Evolutionary conservation across 2,113 vertebrate species (phyloP), one percentile per base, ranked within the genome.

Genomic region (Athene cunicularia): DNA sequence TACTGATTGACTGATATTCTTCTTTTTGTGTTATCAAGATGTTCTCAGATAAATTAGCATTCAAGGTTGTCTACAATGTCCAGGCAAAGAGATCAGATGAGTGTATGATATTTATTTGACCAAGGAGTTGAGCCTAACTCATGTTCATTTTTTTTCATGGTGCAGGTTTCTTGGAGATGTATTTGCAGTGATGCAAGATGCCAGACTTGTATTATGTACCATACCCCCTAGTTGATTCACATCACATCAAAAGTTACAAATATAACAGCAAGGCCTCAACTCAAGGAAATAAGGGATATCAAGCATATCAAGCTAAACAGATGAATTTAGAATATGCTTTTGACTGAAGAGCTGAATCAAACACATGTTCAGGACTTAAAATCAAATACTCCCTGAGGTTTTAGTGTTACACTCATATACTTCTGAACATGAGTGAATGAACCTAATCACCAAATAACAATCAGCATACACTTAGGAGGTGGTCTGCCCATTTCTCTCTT

Each of bases 221-320:
- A 2, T 32, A 59, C 12, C 7, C 27, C 14, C 59, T 2, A 2
- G 11, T 0, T 49, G 17, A 80, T 17, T 33, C 4, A 2, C 11
- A 55, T 41, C 28, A 45, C 22, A 80, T 35, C 24, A 76, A 35
- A 80, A 73, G 14, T 15, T 50, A 60, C 4, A 59, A 86, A 33
- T 13, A 19, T 4, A 33, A 35, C 8, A 4, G 4, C 24, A 53
- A 93, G 89, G 5, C 9, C 12, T 89, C 19, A 49, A 32, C 12
- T 81, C 4, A 72, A 67, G 11, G 55, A 49, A 80, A 55, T 0
- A 30, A 5, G 12, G 15, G 37, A 12, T 86, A 76, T 33, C 20
- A 76, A 63, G 14, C 4, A 9, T n/a, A 27, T 30, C 14, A 72
- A 20, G 20, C 14, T 58, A 67, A 56, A 41, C 11, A 53, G 28